phyloP scores from a whole-genome alignment of 2,113 vertebrate species.

The Odocoileus hemionus region DNA sequence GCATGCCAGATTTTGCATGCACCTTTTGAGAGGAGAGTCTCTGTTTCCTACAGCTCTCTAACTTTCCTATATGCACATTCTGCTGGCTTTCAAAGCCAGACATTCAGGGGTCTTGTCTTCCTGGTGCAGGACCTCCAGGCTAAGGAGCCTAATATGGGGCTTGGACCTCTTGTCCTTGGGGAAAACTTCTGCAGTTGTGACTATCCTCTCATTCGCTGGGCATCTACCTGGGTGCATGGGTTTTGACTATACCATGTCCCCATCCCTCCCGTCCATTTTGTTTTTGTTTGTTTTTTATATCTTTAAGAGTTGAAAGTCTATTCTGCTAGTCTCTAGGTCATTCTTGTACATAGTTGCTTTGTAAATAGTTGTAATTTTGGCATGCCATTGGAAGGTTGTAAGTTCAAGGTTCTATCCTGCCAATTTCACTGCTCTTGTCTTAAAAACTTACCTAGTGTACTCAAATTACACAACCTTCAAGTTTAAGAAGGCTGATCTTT shows the following conservation, averaged over 20 bases:
- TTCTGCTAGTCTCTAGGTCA: background rate
- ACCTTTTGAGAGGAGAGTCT: background rate
- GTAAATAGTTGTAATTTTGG: background rate
- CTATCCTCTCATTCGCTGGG: background rate
- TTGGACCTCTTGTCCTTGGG: background rate
- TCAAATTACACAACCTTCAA: background rate
- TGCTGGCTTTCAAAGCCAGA: background rate
- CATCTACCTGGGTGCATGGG: background rate
- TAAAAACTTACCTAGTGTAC: background rate
- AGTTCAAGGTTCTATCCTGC: background rate
- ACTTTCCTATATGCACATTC: background rate
- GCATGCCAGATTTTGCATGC: rapidly evolving
- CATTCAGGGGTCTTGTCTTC: background rate
- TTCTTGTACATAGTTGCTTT: background rate
- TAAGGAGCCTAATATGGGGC: background rate
- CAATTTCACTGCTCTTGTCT: background rate
- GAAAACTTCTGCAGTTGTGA: background rate
- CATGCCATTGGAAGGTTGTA: background rate
- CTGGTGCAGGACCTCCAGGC: background rate
- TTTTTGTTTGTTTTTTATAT: background rate
- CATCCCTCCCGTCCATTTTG: background rate
- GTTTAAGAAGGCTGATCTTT: background rate
- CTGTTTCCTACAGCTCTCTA: background rate
- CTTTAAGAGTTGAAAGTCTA: background rate
- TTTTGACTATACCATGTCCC: background rate